These are phyloP conservation scores for Camelus dromedarius DNA, from an alignment of 2,113 vertebrate genomes.

Conservation along the genomic window DNA sequence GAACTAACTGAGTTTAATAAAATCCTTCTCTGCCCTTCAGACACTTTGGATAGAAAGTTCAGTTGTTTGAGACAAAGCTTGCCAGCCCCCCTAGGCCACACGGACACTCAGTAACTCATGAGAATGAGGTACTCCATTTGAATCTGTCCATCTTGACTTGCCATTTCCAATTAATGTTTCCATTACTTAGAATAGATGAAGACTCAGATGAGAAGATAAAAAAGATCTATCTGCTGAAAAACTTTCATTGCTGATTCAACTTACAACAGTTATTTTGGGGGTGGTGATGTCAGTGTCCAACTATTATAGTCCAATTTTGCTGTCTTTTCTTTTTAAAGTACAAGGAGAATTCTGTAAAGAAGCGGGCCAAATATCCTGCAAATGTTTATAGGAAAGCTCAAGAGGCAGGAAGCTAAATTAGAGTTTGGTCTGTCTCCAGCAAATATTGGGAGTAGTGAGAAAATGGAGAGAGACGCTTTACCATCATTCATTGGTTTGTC, in stretches of 20 bases:
- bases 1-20: conserved; percentile 28
- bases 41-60: background rate
- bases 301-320: background rate
- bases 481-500: conserved; percentile 40
- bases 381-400: conserved; percentile 4
- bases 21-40: background rate
- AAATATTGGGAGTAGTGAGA: background rate
- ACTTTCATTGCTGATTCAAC: conserved; percentile 39
- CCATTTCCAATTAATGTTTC: conserved; percentile 10
- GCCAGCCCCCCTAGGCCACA: background rate
- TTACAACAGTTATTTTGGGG: conserved; percentile 36
- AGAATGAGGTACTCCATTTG: background rate
- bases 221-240: background rate
- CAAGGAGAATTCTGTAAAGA: background rate
- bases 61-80: conserved; percentile 1
- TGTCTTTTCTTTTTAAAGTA: conserved; percentile 12
- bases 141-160: background rate
- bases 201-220: conserved; percentile 22
- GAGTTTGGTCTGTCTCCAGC: conserved; percentile 17
- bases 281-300: conserved; percentile 10
- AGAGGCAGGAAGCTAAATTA: background rate
- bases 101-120: background rate
- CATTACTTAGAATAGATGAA: conserved; percentile 60
- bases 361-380: background rate
- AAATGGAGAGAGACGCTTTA: background rate